Evolutionary conservation across 2,888 invertebrate species (phyloP).

Genomic region (Herminia tarsipennalis): DNA sequence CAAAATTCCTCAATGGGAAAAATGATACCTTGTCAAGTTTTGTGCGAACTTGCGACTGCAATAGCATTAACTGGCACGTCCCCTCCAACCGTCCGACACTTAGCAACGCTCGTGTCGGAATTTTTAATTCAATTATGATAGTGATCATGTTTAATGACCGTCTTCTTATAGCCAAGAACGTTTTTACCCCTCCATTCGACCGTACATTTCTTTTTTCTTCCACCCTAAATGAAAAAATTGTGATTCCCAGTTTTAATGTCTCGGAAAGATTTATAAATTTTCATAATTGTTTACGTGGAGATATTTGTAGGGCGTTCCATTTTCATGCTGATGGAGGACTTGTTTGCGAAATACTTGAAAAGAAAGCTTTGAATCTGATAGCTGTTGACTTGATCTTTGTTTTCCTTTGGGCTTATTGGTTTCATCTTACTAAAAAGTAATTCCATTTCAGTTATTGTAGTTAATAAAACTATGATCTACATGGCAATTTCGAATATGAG

Average conservation of each 20-base stretch:
- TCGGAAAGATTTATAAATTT: slow-evolving; percentile 65
- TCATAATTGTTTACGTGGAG: slow-evolving; percentile 58
- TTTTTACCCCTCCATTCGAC: slow-evolving; percentile 60
- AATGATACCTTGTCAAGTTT: slow-evolving; percentile 26
- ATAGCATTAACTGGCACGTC: slow-evolving; percentile 40
- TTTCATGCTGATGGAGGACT: too few species aligned
- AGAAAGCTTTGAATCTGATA: too few species aligned
- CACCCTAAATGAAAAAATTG: slow-evolving; percentile 41
- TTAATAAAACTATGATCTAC: too few species aligned
- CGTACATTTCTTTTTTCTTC: slow-evolving; percentile 34
- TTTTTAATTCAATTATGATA: slow-evolving; percentile 86
- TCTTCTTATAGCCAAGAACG: slow-evolving; percentile 64
- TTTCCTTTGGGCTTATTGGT: too few species aligned
- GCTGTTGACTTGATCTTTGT: too few species aligned
- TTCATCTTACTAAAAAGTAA: too few species aligned
- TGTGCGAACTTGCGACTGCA: slow-evolving; percentile 38
- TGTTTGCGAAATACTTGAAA: too few species aligned
- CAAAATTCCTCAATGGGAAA: slow-evolving; percentile 12
- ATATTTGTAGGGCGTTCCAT: slow-evolving; percentile 29
- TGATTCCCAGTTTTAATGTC: slow-evolving; percentile 52
- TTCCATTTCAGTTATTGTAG: too few species aligned
- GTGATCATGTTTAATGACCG: slow-evolving; percentile 84
- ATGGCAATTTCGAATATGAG: too few species aligned
- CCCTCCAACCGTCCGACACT: slow-evolving; percentile 54
- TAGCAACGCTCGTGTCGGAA: slow-evolving; percentile 77